Evolutionary conservation across 53 echinoderm and acorn worm genomes (phyloP), one percentile per base, ranked within the genome.

Genomic region (Paracentrotus lividus): DNA sequence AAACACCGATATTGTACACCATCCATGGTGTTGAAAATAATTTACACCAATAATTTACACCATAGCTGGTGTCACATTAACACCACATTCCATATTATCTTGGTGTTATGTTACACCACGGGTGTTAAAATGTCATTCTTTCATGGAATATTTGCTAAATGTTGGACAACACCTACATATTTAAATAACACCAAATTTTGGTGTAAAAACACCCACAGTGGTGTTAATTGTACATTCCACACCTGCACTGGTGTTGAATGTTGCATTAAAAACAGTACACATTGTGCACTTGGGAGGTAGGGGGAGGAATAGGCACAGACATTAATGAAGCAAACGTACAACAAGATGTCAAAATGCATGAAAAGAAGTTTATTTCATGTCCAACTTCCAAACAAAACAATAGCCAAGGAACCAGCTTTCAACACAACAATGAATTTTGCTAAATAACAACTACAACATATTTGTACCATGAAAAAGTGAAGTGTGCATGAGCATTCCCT

Each of bases 1-100:
- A 15, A 77, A 77, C 77, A 77, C 60, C 77, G 33, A 77, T 40
- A 77, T 77, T 42, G 77, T 40, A 77, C 77, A 77, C 77, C 77
- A 77, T 77, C 77, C 60, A 59, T 59, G 60, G 60, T 59, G 60
- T 59, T 59, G 4, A 59, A 59, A 59, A 16, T 16, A 59, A 16
- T 51, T 51, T 8, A 6, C 6, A 6, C 51, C 51, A 51, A 51
- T 51, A 51, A 51, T 51, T 51, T 51, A 51, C 51, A 51, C 51
- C 51, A 51, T 51, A 51, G 51, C 51, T 51, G 51, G 51, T 51
- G 51, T 51, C 51, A 51, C 7, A 51, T 51, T 51, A 51, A 51
- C 51, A 51, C 51, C 51, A 51, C 51, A 51, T 51, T 51, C 51
- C 12, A 51, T 51, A 51, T 51, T 12, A 51, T 51, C 51, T 51